Conservation (phyloP, 1,140 invertebrate species). For the Harlomillsia oculata region DNA sequence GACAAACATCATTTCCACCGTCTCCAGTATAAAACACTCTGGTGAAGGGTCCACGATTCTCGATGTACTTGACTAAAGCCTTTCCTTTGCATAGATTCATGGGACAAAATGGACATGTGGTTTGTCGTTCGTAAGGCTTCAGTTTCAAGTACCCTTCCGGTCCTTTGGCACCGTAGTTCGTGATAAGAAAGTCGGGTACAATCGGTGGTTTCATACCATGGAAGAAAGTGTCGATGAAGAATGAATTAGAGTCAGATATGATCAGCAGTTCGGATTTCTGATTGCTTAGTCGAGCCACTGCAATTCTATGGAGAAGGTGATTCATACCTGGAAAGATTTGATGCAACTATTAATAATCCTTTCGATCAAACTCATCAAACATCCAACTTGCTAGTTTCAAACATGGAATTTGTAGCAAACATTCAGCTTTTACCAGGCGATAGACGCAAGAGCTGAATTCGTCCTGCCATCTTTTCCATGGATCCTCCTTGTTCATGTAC, state of each 20-base stretch:
- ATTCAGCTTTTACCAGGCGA: constrained; percentile 22
- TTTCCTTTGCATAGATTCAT: constrained; percentile 33
- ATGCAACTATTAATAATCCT: neutral
- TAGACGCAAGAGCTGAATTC: constrained; percentile 10
- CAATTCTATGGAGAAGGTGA: constrained; percentile 18
- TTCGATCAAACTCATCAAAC: neutral
- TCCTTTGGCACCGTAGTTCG: constrained; percentile 16
- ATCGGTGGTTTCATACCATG: constrained; percentile 12
- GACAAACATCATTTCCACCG: constrained; percentile 33
- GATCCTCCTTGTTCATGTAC: constrained; percentile 20
- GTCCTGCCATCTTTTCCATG: constrained; percentile 7
- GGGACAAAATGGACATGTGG: constrained; percentile 20
- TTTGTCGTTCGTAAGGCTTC: constrained; percentile 26
- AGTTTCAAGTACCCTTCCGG: constrained; percentile 14
- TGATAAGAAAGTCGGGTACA: constrained; percentile 16
- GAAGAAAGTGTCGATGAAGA: constrained; percentile 28
- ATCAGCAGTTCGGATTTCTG: constrained; percentile 14
- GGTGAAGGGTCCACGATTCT: constrained; percentile 22
- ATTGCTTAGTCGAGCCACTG: neutral
- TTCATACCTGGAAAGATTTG: constrained; percentile 21
- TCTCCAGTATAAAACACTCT: constrained; percentile 29
- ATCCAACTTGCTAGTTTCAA: neutral
- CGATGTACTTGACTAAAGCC: constrained; percentile 22
- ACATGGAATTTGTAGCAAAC: neutral
- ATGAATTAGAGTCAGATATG: constrained; percentile 30